Conservation (phyloP, 2,888 invertebrate genomes). For the Phania funesta region DNA sequence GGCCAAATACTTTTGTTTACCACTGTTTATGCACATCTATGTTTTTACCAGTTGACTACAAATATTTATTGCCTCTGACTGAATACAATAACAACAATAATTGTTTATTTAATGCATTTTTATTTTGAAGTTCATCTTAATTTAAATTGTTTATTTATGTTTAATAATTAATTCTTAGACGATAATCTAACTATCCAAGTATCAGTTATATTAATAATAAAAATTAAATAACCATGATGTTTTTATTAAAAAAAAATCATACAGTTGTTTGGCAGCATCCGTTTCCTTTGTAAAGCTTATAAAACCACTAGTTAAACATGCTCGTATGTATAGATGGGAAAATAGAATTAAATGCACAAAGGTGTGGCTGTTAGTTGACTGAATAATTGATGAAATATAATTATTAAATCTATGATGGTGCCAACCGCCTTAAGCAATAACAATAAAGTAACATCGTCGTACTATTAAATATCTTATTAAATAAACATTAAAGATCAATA, state of each 20-base stretch:
- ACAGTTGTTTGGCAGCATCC: conserved; percentile 14
- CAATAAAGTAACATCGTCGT: neutral
- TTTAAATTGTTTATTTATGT: conserved; percentile 49
- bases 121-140: conserved; percentile 42
- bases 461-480: neutral
- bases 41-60: neutral
- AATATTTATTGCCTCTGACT: neutral
- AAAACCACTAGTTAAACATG: neutral
- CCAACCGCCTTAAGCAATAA: neutral
- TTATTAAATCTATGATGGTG: conserved; percentile 7
- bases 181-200: conserved; percentile 11
- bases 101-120: conserved; percentile 9
- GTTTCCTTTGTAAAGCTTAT: conserved; percentile 2
- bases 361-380: conserved; percentile 21
- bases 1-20: too few relatives aligned
- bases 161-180: conserved; percentile 24
- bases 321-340: neutral
- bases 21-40: neutral
- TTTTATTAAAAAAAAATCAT: neutral
- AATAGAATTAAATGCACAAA: neutral
- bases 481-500: neutral
- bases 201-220: conserved; percentile 16
- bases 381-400: conserved; percentile 6
- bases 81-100: neutral
- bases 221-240: neutral